Evolutionary conservation across 2,888 invertebrate genomes (phyloP), one percentile per base, ranked within the genome.

Genomic region (Stenchaetothrips biformis): DNA sequence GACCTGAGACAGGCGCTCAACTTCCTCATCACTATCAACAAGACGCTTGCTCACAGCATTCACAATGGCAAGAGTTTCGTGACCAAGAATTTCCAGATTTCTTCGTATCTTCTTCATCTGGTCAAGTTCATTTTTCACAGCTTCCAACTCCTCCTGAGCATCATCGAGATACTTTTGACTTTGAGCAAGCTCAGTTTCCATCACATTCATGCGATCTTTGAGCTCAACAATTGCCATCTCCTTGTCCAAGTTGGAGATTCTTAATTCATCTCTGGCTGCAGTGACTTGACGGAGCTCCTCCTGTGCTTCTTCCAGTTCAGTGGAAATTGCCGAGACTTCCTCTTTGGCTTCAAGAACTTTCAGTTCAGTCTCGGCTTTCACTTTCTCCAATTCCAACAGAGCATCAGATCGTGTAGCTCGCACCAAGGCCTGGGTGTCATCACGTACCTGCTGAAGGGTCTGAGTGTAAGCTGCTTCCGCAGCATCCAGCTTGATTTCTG

Each of bases 1-100:
- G 21, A 81, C 80, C 53, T 82, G 81, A 80, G 82, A 82, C 48
- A 82, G 81, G 11, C 82, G 80, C 78, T 82, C 83, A 18, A 83
- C 83, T 79, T 83, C 83, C 47, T 78, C 81, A 80, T 83, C 83
- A 81, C 83, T 82, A 48, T 83, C 83, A 48, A 82, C 81, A 8
- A 83, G 80, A 48, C 83, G 78, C 62, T 82, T 81, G 59, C 83
- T 83, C 0, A 83, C 80, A 16, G 82, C 82, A 6, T 82, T 78
- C 18, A 83, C 82, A 0, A 82, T 83, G 78, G 82, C 82, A 27
- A 80, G 81, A 78, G 82, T 81, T 79, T 83, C 83, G 16, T 77
- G 81, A 27, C 82, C 82, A 48, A 82, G 82, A 18, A 83, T 80
- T 80, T 83, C 82, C 79, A 82, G 82, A 78, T 82, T 83, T 21